Evolutionary conservation across 2,113 vertebrate genomes (phyloP), one percentile per base, ranked within the genome.

Genomic region (Pelecanoides urinatrix): DNA sequence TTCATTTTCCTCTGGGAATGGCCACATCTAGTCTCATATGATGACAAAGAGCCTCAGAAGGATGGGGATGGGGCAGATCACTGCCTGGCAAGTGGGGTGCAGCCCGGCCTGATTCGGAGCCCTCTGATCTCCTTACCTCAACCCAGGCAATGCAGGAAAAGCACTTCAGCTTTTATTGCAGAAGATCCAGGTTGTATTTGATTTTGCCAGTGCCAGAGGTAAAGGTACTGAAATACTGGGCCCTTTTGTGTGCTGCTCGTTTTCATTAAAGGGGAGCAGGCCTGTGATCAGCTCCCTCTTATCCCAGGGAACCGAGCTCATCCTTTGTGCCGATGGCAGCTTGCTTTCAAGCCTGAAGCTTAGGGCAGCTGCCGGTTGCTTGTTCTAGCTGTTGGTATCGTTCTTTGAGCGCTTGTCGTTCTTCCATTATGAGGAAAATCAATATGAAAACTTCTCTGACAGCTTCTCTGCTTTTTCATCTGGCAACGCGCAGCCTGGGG

Each of bases 201-300:
- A 78, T 95, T 90, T 94, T 78, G 21, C 7, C 52, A 34, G 32
- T 83, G 73, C 30, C 0, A 1, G 83, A 93, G 61, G 49, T 71
- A 44, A 83, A 91, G 40, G 10, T 72, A 61, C 52, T 63, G 75
- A 93, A 88, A 67, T 90, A 36, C 11, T 40, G 27, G 38, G 5
- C 52, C 27, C 17, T 61, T 89, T 70, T 65, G 32, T 86, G 26
- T 59, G 76, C 50, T 72, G 61, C 45, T 91, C 0, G 0, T 61
- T 88, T 72, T 65, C 49, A 49, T 80, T 78, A 29, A 78, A 84
- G 80, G 32, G 42, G 45, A 78, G 59, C 61, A 47, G 72, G 44
- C 50, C 75, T 93, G 66, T 87, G 90, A 93, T 94, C 81, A 52
- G 42, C 12, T 82, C 62, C 62, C 62, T 92, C 90, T 95, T 62